Conservation (phyloP, 2,888 invertebrate species). For the Folsomia candida region DNA sequence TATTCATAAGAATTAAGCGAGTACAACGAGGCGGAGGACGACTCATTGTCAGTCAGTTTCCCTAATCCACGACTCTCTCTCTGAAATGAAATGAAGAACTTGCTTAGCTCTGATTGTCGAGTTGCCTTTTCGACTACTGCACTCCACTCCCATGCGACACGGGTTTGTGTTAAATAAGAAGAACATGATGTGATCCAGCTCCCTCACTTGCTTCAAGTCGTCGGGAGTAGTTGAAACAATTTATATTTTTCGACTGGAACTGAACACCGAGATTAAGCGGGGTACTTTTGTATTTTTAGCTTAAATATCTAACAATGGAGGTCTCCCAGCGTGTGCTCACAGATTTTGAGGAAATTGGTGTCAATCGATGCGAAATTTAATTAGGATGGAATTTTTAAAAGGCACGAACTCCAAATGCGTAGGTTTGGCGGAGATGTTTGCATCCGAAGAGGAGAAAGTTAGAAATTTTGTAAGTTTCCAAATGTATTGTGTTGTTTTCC, state of each 20-base stretch:
- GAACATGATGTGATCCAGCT: not conserved
- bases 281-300: slow-evolving; percentile 12
- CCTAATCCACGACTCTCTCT: slow-evolving; percentile 4
- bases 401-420: no score
- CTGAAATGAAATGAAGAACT: not conserved
- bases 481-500: no score
- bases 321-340: no score
- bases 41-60: slow-evolving; percentile 16
- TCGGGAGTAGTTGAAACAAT: slow-evolving; percentile 15
- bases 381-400: no score
- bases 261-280: not conserved
- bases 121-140: not conserved
- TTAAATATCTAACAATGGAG: no score
- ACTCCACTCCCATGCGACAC: not conserved
- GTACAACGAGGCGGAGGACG: not conserved
- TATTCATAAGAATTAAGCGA: not conserved
- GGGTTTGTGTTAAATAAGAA: not conserved
- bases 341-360: no score
- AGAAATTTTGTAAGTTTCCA: no score
- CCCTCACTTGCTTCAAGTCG: not conserved
- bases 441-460: no score
- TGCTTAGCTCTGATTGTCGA: not conserved
- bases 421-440: no score
- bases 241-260: slow-evolving; percentile 14
- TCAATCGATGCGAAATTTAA: no score